A percentile compares a stretch with the other conserved stretches of the same genome.
phyloP scores from a whole-genome alignment of 1,140 invertebrate species.

The Nephotettix cincticeps region DNA sequence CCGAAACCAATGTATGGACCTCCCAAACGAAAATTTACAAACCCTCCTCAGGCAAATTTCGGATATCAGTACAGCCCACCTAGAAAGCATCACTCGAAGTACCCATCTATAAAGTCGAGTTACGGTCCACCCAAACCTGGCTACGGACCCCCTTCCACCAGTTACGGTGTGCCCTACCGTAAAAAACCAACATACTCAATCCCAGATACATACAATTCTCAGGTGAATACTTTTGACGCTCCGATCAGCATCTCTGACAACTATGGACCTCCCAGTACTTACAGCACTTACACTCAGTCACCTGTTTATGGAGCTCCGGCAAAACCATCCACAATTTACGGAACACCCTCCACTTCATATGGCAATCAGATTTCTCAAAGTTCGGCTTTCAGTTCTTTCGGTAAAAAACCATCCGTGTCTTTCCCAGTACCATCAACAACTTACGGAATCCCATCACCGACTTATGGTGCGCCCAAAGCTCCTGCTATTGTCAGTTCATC shows the following conservation, averaged over 20 bases:
- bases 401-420: conserved; percentile 6
- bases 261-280: conserved; percentile 22
- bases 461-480: conserved; percentile 19
- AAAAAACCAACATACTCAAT: neutral
- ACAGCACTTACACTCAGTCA: neutral
- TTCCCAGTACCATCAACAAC: conserved; percentile 15
- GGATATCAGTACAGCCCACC: conserved; percentile 29
- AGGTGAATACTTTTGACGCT: conserved; percentile 14
- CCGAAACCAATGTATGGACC: conserved; percentile 41
- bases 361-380: conserved; percentile 26
- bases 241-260: conserved; percentile 22
- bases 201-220: conserved; percentile 6
- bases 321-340: conserved; percentile 30
- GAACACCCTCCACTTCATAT: conserved; percentile 35
- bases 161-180: conserved; percentile 34
- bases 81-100: conserved; percentile 28
- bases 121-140: conserved; percentile 40
- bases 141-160: conserved; percentile 36
- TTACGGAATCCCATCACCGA: conserved; percentile 16
- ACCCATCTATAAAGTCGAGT: conserved; percentile 26
- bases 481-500: neutral
- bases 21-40: conserved; percentile 36
- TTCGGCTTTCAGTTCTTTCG: neutral
- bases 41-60: conserved; percentile 25
- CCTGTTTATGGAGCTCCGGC: conserved; percentile 33